Evolutionary conservation across 2,888 invertebrate species (phyloP).

Genomic region (Hypomecis atomaria): DNA sequence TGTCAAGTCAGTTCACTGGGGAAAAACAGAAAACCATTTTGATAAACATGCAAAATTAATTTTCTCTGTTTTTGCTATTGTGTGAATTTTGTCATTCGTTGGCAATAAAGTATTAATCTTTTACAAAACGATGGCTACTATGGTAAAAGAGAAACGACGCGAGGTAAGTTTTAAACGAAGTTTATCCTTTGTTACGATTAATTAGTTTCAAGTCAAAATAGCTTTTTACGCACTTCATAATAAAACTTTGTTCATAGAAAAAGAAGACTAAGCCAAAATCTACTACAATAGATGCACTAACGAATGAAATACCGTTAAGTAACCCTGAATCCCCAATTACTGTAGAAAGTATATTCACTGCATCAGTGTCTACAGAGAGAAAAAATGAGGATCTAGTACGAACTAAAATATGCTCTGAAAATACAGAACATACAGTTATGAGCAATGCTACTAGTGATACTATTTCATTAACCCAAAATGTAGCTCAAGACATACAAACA

Average conservation of each 20-base stretch:
- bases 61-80: background rate
- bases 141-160: constrained; percentile 72
- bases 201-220: constrained; percentile 25
- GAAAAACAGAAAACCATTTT: too few species aligned
- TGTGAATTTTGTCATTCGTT: background rate
- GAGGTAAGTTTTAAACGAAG: constrained; percentile 56
- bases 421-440: background rate
- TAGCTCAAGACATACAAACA: background rate
- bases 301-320: constrained; percentile 1
- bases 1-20: too few species aligned
- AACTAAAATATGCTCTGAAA: background rate
- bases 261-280: constrained; percentile 61
- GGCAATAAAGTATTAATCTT: background rate
- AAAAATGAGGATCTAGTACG: background rate
- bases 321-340: background rate
- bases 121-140: constrained; percentile 65
- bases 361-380: background rate
- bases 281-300: background rate
- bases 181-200: constrained; percentile 36
- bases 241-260: constrained; percentile 58
- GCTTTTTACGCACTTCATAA: constrained; percentile 47
- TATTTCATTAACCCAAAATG: constrained; percentile 6
- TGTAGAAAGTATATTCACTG: background rate
- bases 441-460: background rate
- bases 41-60: background rate